Percentiles rank a stretch among this genome's conserved stretches.
phyloP scores from a whole-genome alignment of 2,113 vertebrate genomes.

The Colius striatus region DNA sequence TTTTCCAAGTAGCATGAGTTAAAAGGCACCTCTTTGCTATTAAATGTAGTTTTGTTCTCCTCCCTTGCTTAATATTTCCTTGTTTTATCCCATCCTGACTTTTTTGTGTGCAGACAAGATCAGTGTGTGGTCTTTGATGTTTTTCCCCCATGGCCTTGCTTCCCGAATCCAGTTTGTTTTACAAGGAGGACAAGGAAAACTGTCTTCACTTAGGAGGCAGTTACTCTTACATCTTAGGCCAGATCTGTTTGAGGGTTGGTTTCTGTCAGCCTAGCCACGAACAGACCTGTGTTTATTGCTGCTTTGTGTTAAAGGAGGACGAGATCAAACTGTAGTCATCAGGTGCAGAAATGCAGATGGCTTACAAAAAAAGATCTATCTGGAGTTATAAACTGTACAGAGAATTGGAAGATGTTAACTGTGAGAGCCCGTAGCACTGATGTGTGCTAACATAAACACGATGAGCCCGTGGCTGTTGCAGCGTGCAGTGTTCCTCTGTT shows the following conservation, averaged over 20 bases:
- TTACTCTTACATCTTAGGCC: background rate
- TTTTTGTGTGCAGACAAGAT: background rate
- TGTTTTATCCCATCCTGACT: background rate
- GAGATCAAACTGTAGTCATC: background rate
- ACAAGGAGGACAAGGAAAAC: background rate
- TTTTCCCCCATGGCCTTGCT: accelerated
- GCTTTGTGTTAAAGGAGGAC: background rate
- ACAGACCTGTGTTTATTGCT: background rate
- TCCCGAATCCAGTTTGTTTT: background rate
- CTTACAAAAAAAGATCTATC: background rate
- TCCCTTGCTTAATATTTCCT: background rate
- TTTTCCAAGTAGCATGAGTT: accelerated
- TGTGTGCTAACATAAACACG: background rate
- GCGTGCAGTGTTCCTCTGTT: background rate
- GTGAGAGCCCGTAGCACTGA: accelerated
- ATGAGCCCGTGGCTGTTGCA: background rate
- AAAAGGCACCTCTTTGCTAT: background rate
- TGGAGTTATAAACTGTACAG: background rate
- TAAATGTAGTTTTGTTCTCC: background rate
- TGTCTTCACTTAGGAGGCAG: background rate
- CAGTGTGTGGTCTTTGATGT: background rate
- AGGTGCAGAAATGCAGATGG: background rate
- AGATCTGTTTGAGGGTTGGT: background rate
- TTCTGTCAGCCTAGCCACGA: background rate
- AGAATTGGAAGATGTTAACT: background rate